These are phyloP conservation scores for Drosophila mimetica DNA, from an alignment of 2,888 invertebrate species.

Conservation along the genomic window DNA sequence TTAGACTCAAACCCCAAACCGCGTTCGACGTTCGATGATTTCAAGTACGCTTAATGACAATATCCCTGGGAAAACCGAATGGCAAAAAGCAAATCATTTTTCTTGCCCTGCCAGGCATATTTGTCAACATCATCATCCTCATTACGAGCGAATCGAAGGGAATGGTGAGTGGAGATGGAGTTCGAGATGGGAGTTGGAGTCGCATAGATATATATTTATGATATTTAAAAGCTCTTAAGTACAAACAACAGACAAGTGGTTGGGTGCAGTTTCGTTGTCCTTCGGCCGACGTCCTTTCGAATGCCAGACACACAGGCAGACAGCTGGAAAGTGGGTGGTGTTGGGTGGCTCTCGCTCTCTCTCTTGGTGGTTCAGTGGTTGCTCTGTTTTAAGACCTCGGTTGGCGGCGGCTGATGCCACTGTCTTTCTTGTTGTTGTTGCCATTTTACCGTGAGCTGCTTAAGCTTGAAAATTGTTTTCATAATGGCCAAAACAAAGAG, in stretches of 20 bases:
- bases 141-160: constrained; percentile 13
- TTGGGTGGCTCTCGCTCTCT: constrained; percentile 7
- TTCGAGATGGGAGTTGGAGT: neutral
- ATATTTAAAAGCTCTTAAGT: constrained; percentile 82
- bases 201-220: constrained; percentile 79
- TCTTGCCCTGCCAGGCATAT: constrained; percentile 75
- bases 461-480: constrained; percentile 80
- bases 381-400: constrained; percentile 34
- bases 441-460: constrained; percentile 58
- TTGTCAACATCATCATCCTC: constrained; percentile 81
- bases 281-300: constrained; percentile 29
- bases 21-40: constrained; percentile 2
- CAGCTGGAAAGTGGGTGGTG: constrained; percentile 19
- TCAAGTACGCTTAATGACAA: constrained; percentile 26
- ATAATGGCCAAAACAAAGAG: constrained; percentile 53
- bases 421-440: constrained; percentile 19
- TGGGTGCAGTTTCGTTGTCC: constrained; percentile 29
- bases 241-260: constrained; percentile 76
- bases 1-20: too few species aligned
- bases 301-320: constrained; percentile 34
- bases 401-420: constrained; percentile 9
- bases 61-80: constrained; percentile 15
- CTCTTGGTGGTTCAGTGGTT: constrained; percentile 19
- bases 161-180: neutral
- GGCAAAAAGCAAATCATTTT: constrained; percentile 54